phyloP scores from a whole-genome alignment of 1,140 invertebrate species.

The Melanaphis sacchari region DNA sequence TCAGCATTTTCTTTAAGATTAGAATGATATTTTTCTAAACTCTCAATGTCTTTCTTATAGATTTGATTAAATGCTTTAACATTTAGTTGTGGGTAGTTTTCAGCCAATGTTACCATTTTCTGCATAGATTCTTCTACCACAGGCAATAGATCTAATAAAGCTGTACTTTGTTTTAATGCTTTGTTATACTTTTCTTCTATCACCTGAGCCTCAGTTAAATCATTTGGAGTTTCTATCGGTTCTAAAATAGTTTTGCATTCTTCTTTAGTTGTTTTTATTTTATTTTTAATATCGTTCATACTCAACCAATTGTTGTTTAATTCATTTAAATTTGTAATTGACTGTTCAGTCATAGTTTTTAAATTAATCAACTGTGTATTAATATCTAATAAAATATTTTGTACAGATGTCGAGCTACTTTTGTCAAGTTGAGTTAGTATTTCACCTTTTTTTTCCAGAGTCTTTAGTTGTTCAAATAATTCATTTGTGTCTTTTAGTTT shows the following conservation, averaged over 20 bases:
- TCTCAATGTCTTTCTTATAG: constrained; percentile 69
- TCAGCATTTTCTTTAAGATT: constrained; percentile 75
- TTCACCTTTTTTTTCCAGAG: constrained; percentile 5
- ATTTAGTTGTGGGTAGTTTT: constrained; percentile 76
- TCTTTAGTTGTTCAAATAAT: neutral
- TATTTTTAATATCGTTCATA: neutral
- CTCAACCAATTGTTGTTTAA: neutral
- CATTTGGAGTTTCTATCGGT: constrained; percentile 68
- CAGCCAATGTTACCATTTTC: constrained; percentile 74
- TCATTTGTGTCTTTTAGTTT: constrained; percentile 3
- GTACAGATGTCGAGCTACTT: neutral
- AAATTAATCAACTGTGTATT: constrained; percentile 4
- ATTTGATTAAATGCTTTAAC: constrained; percentile 71
- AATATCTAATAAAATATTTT: neutral
- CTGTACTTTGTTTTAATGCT: constrained; percentile 75
- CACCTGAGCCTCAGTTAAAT: constrained; percentile 69
- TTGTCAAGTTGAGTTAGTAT: constrained; percentile 10
- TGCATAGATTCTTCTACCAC: constrained; percentile 77
- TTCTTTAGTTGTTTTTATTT: constrained; percentile 13
- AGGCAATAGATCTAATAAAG: constrained; percentile 77
- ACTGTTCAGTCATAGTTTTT: neutral
- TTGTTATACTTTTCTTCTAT: constrained; percentile 77
- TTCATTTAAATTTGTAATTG: neutral
- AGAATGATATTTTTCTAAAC: constrained; percentile 79
- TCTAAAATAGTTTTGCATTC: constrained; percentile 16